Conservation (phyloP, 64 coral and sea anemone genomes). For the Orbicella faveolata region DNA sequence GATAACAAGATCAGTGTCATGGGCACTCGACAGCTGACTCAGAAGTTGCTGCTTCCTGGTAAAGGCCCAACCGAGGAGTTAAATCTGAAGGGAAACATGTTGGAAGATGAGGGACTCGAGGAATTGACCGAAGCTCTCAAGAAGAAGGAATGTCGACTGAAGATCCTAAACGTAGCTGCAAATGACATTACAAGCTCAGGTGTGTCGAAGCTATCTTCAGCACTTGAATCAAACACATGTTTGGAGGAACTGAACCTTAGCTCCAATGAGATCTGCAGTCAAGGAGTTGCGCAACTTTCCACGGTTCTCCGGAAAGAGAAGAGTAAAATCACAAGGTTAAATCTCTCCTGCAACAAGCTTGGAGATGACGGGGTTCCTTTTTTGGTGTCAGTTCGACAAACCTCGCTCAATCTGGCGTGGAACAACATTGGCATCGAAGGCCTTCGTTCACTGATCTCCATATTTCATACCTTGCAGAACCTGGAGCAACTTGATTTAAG, state of each 20-base stretch:
- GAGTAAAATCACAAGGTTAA: background rate
- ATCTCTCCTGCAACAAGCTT: background rate
- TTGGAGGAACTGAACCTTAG: conserved; percentile 1
- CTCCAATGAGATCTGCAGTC: background rate
- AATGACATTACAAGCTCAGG: conserved; percentile 1
- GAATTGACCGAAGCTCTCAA: conserved; percentile 15
- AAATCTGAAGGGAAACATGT: background rate
- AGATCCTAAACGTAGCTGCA: conserved; percentile 4
- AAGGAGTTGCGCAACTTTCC: conserved; percentile 11
- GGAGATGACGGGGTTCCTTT: background rate
- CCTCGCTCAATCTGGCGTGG: background rate
- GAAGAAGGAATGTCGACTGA: conserved; percentile 2
- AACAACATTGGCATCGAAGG: background rate
- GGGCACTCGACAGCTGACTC: background rate
- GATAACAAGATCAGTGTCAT: conserved; percentile 11
- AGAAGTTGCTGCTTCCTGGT: conserved; percentile 12
- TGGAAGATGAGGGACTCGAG: background rate
- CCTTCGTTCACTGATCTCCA: background rate
- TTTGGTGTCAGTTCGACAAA: conserved; percentile 2
- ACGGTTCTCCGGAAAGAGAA: background rate
- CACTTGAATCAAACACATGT: conserved; percentile 3
- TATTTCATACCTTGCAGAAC: background rate
- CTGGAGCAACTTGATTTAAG: conserved; percentile 9
- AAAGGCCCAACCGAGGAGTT: conserved; percentile 17
- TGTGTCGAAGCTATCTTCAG: background rate